phyloP scores from a whole-genome alignment of 2,888 invertebrate species.

The Drosophila hawaiiensis region DNA sequence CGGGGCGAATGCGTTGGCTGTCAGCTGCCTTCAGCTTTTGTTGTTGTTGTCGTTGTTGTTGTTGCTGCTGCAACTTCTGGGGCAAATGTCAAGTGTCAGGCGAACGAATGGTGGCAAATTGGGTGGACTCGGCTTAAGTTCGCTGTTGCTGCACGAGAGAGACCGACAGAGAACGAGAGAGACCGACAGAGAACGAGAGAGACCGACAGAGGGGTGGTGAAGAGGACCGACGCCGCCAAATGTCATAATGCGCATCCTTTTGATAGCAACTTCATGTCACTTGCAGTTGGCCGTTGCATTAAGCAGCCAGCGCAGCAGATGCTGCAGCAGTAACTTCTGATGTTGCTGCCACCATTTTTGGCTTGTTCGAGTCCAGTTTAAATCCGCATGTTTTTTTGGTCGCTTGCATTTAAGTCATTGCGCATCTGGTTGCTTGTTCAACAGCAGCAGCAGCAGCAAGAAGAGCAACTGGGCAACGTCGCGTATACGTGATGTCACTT shows the following conservation, averaged over 20 bases:
- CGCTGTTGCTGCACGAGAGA: constrained; percentile 6
- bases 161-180: not conserved
- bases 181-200: no score
- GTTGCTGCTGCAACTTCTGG: not conserved
- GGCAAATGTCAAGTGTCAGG: constrained; percentile 71
- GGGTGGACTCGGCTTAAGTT: constrained; percentile 41
- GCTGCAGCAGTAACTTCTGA: constrained; percentile 19
- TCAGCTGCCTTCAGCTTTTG: constrained; percentile 29
- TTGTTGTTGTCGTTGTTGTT: not conserved
- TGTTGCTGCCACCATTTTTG: constrained; percentile 40
- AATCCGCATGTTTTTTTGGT: constrained; percentile 67
- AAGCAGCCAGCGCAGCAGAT: constrained; percentile 18
- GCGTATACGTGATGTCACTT: constrained; percentile 60
- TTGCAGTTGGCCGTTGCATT: constrained; percentile 36
- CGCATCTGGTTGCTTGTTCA: constrained; percentile 4
- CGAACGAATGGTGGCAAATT: constrained; percentile 33
- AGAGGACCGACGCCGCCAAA: constrained; percentile 60
- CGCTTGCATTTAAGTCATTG: constrained; percentile 48
- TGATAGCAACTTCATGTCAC: constrained; percentile 53
- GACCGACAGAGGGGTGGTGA: no score
- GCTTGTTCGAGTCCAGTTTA: constrained; percentile 20
- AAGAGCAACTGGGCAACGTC: constrained; percentile 12
- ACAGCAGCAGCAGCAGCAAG: not conserved
- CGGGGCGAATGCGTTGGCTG: constrained; percentile 34
- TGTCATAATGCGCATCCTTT: constrained; percentile 65